Percentiles rank a stretch among this genome's conserved stretches.
Conservation (phyloP, 2,888 invertebrate genomes). For the Craniophora ligustri region DNA sequence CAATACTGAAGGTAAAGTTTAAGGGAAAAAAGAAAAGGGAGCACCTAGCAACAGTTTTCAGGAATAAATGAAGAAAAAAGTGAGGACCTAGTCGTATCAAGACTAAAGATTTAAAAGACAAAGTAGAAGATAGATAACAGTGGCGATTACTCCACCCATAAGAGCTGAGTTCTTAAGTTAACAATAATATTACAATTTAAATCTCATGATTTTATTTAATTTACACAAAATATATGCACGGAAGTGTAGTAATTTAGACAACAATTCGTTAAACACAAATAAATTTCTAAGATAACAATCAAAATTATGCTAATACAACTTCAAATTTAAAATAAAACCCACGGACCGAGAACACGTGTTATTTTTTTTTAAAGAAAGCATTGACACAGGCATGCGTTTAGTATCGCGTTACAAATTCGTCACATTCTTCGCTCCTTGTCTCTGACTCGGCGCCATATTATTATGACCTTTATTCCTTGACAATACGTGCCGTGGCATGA, state of each 20-base stretch:
- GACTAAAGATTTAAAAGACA: no score
- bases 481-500: conserved; percentile 46
- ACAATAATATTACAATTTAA: neutral
- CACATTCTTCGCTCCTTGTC: conserved; percentile 63
- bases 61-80: no score
- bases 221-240: neutral
- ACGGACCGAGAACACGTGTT: conserved; percentile 63
- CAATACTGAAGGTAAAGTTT: no score
- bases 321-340: conserved; percentile 52
- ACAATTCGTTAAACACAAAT: conserved; percentile 39
- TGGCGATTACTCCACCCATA: no score
- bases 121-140: no score
- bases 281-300: conserved; percentile 46
- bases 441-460: conserved; percentile 38
- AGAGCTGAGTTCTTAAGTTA: no score
- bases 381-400: conserved; percentile 71
- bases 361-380: conserved; percentile 70
- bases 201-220: neutral
- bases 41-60: no score
- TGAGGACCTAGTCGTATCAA: no score
- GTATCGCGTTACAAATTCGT: conserved; percentile 78
- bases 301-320: conserved; percentile 41
- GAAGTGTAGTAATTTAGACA: conserved; percentile 26
- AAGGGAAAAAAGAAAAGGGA: no score
- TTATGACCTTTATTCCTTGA: conserved; percentile 46